Evolutionary conservation across 2,113 vertebrate species (phyloP), one percentile per base, ranked within the genome.

Genomic region (Atlantisia rogersi): DNA sequence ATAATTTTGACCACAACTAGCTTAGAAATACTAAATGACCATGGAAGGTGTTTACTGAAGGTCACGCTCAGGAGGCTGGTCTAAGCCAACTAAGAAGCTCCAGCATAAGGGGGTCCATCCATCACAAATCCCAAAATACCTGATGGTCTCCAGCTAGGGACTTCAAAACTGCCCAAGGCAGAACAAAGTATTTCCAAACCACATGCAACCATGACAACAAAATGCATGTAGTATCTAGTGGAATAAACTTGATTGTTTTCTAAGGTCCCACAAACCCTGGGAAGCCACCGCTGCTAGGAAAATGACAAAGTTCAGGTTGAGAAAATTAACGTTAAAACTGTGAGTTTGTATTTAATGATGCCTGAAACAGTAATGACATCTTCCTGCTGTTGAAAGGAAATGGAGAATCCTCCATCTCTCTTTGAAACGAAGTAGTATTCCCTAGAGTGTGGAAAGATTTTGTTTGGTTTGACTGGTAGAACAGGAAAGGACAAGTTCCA

Each of bases 401-500:
- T 26, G 5, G 60, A 73, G 46, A 42, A 46, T 88, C 86, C 68
- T 70, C 76, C 4, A 3, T 56, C 81, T 83, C 35, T 74, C 56
- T 48, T 52, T 42, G n/a, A 85, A 90, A 86, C 14, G 35, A 37
- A 88, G 88, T 17, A 55, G 24, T 19, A 67, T 68, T 86, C 86
- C 89, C 44, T 56, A 52, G 63, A 48, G 56, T 40, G 78, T 32
- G 62, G 37, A 67, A 74, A 92, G 32, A 67, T 68, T 46, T 83
- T 63, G 31, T 82, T 78, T 48, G 35, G 88, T 76, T 89, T n/a
- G 44, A 91, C 67, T 50, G 64, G 69, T 53, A 93, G n/a, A 79
- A 86, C 81, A 96, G 84, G 91, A 88, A 90, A 82, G 44, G 67
- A 69, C 46, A 44, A 84, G 85, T 69, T 83, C 16, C 50, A 48